These are phyloP conservation scores for Polyommatus icarus DNA, from an alignment of 2,888 invertebrate genomes.

Conservation along the genomic window DNA sequence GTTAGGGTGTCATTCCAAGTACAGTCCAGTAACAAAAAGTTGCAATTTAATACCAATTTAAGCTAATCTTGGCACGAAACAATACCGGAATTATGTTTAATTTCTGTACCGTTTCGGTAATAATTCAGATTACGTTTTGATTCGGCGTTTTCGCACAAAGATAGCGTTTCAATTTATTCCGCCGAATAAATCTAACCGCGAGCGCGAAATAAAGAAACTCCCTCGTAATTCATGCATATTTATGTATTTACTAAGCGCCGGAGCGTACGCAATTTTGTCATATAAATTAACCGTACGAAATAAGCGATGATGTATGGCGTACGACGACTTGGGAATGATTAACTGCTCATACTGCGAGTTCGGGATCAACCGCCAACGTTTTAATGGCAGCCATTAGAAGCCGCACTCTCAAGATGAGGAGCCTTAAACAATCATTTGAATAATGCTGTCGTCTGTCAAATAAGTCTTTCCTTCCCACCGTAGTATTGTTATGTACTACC, in stretches of 20 bases:
- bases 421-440: not conserved
- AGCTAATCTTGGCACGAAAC: not conserved
- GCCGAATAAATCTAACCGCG: slow-evolving; percentile 19
- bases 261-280: slow-evolving; percentile 32
- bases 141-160: slow-evolving; percentile 15
- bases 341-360: slow-evolving; percentile 10
- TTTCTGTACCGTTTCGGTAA: not conserved
- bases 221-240: slow-evolving; percentile 30
- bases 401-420: not conserved
- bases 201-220: slow-evolving; percentile 19
- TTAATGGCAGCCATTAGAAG: slow-evolving; percentile 3
- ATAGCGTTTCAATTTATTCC: slow-evolving; percentile 14
- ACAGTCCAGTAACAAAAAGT: not conserved
- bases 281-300: slow-evolving; percentile 36
- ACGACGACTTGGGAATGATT: slow-evolving; percentile 26
- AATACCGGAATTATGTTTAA: not conserved
- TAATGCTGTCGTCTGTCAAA: not conserved
- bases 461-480: not conserved
- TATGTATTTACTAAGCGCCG: slow-evolving; percentile 30
- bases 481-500: too few relatives aligned
- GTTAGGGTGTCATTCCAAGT: too few relatives aligned
- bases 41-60: not conserved
- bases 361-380: not conserved
- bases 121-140: slow-evolving; percentile 3
- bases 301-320: slow-evolving; percentile 35